phyloP scores from a whole-genome alignment of 2,888 invertebrate genomes.

The Galerucella pusilla region DNA sequence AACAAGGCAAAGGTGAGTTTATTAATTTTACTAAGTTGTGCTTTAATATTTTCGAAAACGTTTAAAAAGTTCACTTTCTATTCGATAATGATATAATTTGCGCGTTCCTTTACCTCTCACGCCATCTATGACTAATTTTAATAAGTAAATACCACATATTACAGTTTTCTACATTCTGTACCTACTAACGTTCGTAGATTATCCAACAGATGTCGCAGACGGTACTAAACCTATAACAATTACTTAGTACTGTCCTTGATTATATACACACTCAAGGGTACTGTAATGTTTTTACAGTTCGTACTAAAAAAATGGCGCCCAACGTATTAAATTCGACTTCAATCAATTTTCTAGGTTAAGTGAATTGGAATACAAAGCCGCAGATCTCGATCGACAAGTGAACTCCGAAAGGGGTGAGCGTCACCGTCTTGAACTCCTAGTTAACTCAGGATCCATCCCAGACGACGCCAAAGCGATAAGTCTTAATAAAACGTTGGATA shows the following conservation, averaged over 20 bases:
- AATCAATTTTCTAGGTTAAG: slow-evolving; percentile 50
- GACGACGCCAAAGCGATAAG: slow-evolving; percentile 89
- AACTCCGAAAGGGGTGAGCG: slow-evolving; percentile 84
- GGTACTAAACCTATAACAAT: background rate
- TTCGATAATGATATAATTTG: too few species aligned
- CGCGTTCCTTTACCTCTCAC: background rate
- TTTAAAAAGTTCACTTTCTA: background rate
- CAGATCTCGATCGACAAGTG: slow-evolving; percentile 70
- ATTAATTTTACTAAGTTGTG: background rate
- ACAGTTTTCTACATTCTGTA: background rate
- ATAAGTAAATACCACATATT: slow-evolving; percentile 5
- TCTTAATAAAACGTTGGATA: slow-evolving; percentile 57
- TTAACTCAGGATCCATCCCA: slow-evolving; percentile 91
- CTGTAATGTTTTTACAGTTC: too few species aligned
- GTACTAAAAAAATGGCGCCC: too few species aligned
- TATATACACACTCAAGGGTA: too few species aligned
- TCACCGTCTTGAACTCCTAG: slow-evolving; percentile 83
- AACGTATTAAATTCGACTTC: background rate
- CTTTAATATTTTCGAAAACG: too few species aligned
- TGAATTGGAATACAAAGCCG: slow-evolving; percentile 69
- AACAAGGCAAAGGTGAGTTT: slow-evolving; percentile 72
- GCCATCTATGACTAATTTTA: background rate
- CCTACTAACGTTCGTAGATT: background rate
- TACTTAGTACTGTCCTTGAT: too few species aligned
- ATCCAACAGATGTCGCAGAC: background rate